Evolutionary conservation across 2,888 invertebrate genomes (phyloP).

Genomic region (Plusia festucae): DNA sequence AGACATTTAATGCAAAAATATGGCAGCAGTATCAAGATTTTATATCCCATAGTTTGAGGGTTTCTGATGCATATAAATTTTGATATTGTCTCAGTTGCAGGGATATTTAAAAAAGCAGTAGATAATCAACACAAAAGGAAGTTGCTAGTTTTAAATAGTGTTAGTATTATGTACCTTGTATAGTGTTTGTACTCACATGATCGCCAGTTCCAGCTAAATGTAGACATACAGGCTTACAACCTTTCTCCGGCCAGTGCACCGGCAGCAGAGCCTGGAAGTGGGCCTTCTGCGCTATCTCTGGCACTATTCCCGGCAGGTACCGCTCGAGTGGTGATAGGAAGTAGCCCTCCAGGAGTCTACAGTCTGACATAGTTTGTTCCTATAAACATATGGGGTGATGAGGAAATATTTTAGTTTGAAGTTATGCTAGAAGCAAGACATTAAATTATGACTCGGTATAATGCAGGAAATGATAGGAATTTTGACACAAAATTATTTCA

Average conservation of each 20-base stretch:
- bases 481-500: too few relatives aligned
- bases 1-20: too few relatives aligned
- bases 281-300: constrained; percentile 94
- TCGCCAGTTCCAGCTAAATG: constrained; percentile 99
- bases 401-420: neutral
- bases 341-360: constrained; percentile 94
- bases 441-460: too few relatives aligned
- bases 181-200: constrained; percentile 92
- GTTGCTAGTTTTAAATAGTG: neutral
- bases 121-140: neutral
- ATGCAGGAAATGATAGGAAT: too few relatives aligned
- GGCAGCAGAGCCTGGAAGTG: constrained; percentile 95
- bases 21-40: too few relatives aligned
- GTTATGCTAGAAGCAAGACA: neutral
- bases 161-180: too few relatives aligned
- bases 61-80: too few relatives aligned
- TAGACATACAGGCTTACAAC: constrained; percentile 95
- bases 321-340: constrained; percentile 95
- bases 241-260: constrained; percentile 92
- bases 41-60: too few relatives aligned
- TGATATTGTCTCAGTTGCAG: too few relatives aligned
- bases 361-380: constrained; percentile 93
- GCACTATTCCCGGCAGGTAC: constrained; percentile 96
- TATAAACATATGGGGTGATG: constrained; percentile 68
- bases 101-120: too few relatives aligned